Base-by-base conservation (phyloP, 2,113 vertebrate species). In the Gobio gobio region DNA sequence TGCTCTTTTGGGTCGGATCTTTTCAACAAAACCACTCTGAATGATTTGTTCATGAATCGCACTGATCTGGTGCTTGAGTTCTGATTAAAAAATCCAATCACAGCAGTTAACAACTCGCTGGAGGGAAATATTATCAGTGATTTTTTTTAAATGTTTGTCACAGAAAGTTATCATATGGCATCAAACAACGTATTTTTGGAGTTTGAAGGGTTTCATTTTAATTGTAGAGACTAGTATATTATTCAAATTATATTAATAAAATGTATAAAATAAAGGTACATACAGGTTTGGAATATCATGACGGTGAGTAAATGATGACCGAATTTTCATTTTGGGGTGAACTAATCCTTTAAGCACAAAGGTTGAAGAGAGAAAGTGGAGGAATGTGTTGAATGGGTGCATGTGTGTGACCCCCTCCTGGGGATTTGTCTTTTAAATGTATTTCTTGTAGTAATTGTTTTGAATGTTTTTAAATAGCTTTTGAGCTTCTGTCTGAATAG, bases 381-480 rank as follows among this genome's bases (percentile, higher is more conserved):
- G 88, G 89, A 91, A 93, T 93, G 90, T 91, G 92, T 90, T 90
- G 90, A 90, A 86, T 85, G 84, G 89, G 51, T 90, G 84, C 43
- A 86, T 88, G 77, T 90, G 89, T 90, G 85, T 87, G 92, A 92
- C 90, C 90, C 76, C 84, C 83, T 81, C 26, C 74, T 78, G 88
- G 33, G 86, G 73, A 59, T 75, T 78, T 66, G 74, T 88, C 88
- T 87, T 83, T 84, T 77, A 89, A 82, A 89, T 86, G 86, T 87
- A 89, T 89, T 80, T 83, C 83, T 88, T 83, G 74, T 77, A 77
- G 87, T 49, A 72, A 86, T 90, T 89, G 85, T 90, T 87, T 76
- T 77, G 43, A 40, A 63, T 59, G 5, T 49, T 83, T 84, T 85
- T 85, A 68, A 84, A 85, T 47, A 68, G 83, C 68, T 87, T 90